Evolutionary conservation across 2,113 vertebrate species (phyloP), one percentile per base, ranked within the genome.

Genomic region (Callospermophilus lateralis): DNA sequence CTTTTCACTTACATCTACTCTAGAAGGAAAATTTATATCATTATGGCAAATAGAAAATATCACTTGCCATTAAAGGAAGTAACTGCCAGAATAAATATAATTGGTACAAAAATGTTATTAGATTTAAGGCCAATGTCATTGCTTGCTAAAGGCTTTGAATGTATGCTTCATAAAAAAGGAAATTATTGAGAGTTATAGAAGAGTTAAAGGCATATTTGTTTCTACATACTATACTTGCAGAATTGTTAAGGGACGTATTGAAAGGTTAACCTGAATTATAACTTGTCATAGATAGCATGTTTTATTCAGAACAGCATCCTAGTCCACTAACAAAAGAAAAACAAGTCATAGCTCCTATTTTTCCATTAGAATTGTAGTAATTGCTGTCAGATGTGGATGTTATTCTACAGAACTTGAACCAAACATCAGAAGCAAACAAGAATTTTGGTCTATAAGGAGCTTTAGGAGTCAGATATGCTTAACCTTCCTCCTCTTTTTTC

Each of bases 71-170:
- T 93, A 95, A 95, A 94, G 20, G 58, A 68, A 51, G 65, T 78
- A 93, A 78, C 30, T 78, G 32, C 37, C 92, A 93, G 19, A 77
- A 83, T 92, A 96, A 70, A 74, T 65, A 55, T 39, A 95, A 78
- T 95, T 85, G 76, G 53, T 92, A 92, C 0, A 73, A 93, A 76
- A 81, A 88, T 89, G 67, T 39, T 96, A 58, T 94, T 94, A 96
- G 76, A 65, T 94, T 86, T 95, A 39, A 95, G 34, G 61, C 51
- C 83, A 37, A 89, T 89, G 74, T 5, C 74, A 68, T 87, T 74
- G 26, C 70, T 83, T 81, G 79, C 61, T 32, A 73, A 93, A 63
- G 61, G 17, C 45, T 95, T 88, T 86, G 26, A 85, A 85, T 70
- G 15, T 67, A 72, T 34, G 8, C 8, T 15, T 19, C 63, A 87